These are phyloP conservation scores for Saguinus midas DNA, from an alignment of 2,113 vertebrate species.

Conservation along the genomic window DNA sequence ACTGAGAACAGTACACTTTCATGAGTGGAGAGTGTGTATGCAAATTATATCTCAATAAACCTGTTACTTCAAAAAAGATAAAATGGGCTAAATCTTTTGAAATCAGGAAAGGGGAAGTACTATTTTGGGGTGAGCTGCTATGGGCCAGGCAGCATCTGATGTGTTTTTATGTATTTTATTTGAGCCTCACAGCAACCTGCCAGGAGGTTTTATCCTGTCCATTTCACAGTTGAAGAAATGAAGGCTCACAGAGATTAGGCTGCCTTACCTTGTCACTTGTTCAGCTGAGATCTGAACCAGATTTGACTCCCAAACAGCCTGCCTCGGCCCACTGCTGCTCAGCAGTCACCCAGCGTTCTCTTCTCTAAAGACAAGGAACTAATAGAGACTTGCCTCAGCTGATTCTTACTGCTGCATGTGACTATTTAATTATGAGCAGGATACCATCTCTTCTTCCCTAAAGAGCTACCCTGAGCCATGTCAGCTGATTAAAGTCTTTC, in stretches of 20 bases:
- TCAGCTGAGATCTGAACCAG: not conserved
- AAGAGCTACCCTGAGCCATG: conserved; percentile 28
- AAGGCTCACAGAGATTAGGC: not conserved
- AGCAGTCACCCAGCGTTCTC: not conserved
- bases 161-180: not conserved
- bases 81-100: not conserved
- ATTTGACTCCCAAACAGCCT: no score
- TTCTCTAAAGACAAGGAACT: not conserved
- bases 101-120: not conserved
- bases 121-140: not conserved
- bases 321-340: not conserved
- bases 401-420: not conserved
- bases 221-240: conserved; percentile 18
- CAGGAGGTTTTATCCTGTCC: not conserved
- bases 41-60: not conserved
- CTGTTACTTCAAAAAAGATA: not conserved
- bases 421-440: conserved; percentile 54
- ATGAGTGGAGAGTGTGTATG: no score
- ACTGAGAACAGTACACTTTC: not conserved
- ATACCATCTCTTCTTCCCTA: conserved; percentile 48
- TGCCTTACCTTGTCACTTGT: not conserved
- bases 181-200: not conserved
- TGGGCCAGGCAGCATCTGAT: not conserved
- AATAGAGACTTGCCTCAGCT: not conserved
- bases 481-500: conserved; percentile 56